Evolutionary conservation across 2,888 invertebrate species (phyloP), one percentile per base, ranked within the genome.

Genomic region (Tuberolachnus salignus): DNA sequence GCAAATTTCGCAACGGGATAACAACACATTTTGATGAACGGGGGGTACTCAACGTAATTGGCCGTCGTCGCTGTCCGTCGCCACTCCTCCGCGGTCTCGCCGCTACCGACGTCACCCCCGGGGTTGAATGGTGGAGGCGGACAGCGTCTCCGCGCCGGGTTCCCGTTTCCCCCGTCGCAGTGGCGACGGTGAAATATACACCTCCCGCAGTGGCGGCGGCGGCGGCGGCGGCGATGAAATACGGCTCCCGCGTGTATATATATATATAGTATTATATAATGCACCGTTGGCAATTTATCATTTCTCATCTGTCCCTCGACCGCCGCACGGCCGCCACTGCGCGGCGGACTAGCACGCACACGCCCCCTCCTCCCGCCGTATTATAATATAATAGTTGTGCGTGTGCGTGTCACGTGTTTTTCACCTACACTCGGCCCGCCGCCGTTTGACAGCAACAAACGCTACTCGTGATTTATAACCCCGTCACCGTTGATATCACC

Each of bases 1-100:
- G 73, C 51, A 63, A 64, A 74, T 53, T 64, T 74, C 64, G 53
- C 64, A 11, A 74, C 16, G 26, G 42, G 64, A 64, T 64, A n/a
- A n/a, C n/a, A n/a, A n/a, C n/a, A n/a, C n/a, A 34, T 34, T 34
- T 74, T 74, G 74, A 74, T 42, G 74, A 66, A 74, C 74, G 74
- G 55, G 74, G 55, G 64, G 55, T 66, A 74, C 66, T 74, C 64
- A 66, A 66, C 74, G 19, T 74, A 74, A 74, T 74, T 74, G 74
- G 55, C 64, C 44, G 64, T 55, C 49, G 70, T 46, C 21, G 51
- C 63, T 42, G 73, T 74, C 53, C 51, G 53, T 64, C 49, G 46
- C 49, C 51, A 3, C 42, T 34, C 61, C 23, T 59, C 23, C 26
- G 71, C n/a, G 16, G 2, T 14, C 61, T 34, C 19, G n/a, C 21